Percentiles rank a stretch among this genome's conserved stretches.
phyloP scores from a whole-genome alignment of 2,113 vertebrate species.

The Clarias batrachus region DNA sequence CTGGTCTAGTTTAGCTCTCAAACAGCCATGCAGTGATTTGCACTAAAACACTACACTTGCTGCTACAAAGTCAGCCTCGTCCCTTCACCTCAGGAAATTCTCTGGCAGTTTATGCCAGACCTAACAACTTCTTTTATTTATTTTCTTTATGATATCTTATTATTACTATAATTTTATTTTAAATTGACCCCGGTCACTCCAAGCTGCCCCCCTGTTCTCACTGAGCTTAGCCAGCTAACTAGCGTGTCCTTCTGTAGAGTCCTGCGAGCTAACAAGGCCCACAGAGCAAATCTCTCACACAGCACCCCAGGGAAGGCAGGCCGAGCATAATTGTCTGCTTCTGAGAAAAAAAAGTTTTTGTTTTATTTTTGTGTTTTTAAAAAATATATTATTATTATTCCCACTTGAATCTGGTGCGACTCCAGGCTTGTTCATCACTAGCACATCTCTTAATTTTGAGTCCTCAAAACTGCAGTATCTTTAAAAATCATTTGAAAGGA shows the following conservation, averaged over 20 bases:
- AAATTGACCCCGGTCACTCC: neutral
- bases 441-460: neutral
- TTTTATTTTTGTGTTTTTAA: neutral
- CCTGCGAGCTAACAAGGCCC: conserved; percentile 27
- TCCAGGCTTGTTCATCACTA: neutral
- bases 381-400: neutral
- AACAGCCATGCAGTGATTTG: conserved; percentile 15
- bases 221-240: conserved; percentile 31
- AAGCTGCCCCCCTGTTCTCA: neutral
- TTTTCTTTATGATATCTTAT: neutral
- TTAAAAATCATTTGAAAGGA: neutral
- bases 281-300: conserved; percentile 16
- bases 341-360: neutral
- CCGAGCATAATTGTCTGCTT: conserved; percentile 5
- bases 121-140: neutral
- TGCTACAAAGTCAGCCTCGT: neutral
- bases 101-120: neutral
- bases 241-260: conserved; percentile 8
- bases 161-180: neutral
- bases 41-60: neutral
- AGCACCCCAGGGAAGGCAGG: neutral
- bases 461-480: neutral
- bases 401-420: neutral
- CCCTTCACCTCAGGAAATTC: neutral
- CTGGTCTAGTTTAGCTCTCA: neutral